These are phyloP conservation scores for Otolemur garnettii DNA, from an alignment of 2,113 vertebrate species.

Conservation along the genomic window DNA sequence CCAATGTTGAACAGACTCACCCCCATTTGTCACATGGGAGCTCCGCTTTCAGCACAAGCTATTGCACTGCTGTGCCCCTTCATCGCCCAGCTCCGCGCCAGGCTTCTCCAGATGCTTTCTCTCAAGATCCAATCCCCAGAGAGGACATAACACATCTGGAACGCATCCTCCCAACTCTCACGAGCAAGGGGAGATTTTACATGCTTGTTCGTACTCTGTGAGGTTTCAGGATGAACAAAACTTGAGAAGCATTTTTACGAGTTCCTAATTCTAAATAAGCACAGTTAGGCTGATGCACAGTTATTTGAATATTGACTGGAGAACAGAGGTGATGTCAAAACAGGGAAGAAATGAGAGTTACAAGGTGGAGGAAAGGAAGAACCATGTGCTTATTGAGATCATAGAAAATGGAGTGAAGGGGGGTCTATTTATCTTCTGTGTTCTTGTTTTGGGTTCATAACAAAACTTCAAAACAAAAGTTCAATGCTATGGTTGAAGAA, in stretches of 20 bases:
- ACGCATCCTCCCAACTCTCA: background rate
- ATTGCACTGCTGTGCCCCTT: background rate
- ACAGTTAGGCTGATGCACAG: background rate
- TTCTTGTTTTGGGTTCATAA: background rate
- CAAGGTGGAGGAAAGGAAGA: background rate
- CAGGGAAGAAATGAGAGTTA: background rate
- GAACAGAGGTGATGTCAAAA: background rate
- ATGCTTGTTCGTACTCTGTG: background rate
- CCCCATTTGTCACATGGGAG: background rate
- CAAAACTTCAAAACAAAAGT: slow-evolving; percentile 23
- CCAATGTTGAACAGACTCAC: background rate
- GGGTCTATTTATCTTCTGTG: background rate
- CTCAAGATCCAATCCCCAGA: background rate
- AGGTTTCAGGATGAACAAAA: background rate
- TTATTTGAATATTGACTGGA: slow-evolving; percentile 25
- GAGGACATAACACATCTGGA: background rate
- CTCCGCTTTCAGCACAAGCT: background rate
- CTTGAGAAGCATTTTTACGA: background rate
- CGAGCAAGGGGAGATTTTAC: background rate
- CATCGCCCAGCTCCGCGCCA: background rate
- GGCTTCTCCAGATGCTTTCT: background rate
- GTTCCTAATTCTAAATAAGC: background rate
- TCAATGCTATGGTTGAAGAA: background rate
- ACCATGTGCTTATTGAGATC: background rate
- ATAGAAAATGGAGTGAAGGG: background rate